These are phyloP conservation scores for Diplazon laetatorius DNA, from an alignment of 2,888 invertebrate species.

Conservation along the genomic window DNA sequence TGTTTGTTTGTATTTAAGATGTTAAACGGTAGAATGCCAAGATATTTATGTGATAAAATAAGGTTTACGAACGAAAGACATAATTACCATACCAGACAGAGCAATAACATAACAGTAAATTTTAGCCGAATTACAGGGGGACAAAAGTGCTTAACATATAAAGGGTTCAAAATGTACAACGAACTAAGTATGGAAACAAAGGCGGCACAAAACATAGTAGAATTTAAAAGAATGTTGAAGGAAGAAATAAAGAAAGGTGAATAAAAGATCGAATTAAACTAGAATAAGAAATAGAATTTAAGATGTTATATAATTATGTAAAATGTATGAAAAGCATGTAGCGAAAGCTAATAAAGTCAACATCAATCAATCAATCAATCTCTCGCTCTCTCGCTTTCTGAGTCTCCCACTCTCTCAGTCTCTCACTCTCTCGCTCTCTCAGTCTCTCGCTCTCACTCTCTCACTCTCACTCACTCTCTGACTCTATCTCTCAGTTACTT, in stretches of 20 bases:
- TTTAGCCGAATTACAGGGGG: neutral
- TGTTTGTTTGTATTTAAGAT: neutral
- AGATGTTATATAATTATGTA: no score
- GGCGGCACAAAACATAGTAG: slow-evolving; percentile 19
- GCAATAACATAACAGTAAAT: slow-evolving; percentile 2
- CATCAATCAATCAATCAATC: no score
- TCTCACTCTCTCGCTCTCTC: no score
- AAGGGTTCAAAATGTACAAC: neutral
- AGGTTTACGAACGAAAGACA: slow-evolving; percentile 7
- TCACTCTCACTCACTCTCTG: no score
- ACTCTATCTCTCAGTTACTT: no score
- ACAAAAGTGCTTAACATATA: neutral
- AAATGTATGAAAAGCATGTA: no score
- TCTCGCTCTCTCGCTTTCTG: no score
- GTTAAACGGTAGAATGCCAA: neutral
- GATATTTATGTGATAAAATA: neutral
- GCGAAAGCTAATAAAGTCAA: no score
- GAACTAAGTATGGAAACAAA: slow-evolving; percentile 10
- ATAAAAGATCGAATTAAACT: no score
- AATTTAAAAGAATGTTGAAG: slow-evolving; percentile 36
- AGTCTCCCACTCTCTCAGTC: no score
- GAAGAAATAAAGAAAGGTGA: slow-evolving; percentile 19
- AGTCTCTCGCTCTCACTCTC: no score
- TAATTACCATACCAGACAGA: slow-evolving; percentile 16
- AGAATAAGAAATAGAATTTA: no score